Evolutionary conservation across 2,797 vertebrate genomes (phyloP).

Genomic region (Callimico goeldii): DNA sequence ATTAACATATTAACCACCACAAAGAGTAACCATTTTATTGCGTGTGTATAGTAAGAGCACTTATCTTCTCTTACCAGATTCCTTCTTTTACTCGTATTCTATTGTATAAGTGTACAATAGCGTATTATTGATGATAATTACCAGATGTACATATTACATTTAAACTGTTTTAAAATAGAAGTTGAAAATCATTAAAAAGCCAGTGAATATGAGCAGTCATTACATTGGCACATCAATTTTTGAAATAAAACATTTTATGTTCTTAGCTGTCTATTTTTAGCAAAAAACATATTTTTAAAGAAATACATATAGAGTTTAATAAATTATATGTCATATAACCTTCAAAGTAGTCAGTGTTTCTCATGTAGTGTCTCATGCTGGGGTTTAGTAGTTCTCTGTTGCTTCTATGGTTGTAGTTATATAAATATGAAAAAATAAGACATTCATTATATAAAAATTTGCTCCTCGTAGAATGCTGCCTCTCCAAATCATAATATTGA

Average conservation of each 20-base stretch:
- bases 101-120: neutral
- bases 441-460: neutral
- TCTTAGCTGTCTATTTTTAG: neutral
- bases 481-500: neutral
- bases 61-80: neutral
- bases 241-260: neutral
- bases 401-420: neutral
- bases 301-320: neutral
- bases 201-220: neutral
- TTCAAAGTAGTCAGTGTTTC: constrained; percentile 32
- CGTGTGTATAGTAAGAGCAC: neutral
- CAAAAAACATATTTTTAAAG: constrained; percentile 39
- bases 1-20: neutral
- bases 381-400: neutral
- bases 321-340: constrained; percentile 41
- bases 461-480: neutral
- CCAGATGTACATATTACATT: neutral
- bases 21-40: neutral
- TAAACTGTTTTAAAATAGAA: neutral
- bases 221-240: neutral
- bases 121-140: neutral
- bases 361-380: constrained; percentile 23
- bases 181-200: neutral
- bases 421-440: constrained; percentile 10
- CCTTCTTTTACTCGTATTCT: neutral